These are phyloP conservation scores for Stomorhina lunata DNA, from an alignment of 2,888 invertebrate genomes.

Conservation along the genomic window DNA sequence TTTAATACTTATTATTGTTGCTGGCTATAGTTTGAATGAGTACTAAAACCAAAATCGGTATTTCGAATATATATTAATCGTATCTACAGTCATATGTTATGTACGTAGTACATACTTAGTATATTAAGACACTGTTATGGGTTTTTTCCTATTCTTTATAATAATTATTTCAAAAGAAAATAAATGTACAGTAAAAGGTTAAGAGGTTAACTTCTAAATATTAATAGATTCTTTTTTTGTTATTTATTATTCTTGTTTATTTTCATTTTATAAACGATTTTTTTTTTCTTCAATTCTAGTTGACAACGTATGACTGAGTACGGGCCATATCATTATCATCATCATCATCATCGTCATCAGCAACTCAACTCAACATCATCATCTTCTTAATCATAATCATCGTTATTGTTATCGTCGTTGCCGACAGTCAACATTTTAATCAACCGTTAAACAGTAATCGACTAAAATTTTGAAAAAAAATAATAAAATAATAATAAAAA, in stretches of 20 bases:
- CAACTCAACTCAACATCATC: no score
- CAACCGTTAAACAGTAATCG: slow-evolving; percentile 45
- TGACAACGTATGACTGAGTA: slow-evolving; percentile 60
- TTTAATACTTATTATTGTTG: slow-evolving; percentile 12
- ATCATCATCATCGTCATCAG: slow-evolving; percentile 5
- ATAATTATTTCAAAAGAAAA: slow-evolving; percentile 57
- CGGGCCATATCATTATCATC: slow-evolving; percentile 50
- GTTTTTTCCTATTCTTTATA: slow-evolving; percentile 39
- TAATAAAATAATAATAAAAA: slow-evolving; percentile 9
- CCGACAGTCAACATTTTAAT: not conserved
- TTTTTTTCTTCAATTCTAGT: slow-evolving; percentile 45
- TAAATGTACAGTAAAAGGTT: slow-evolving; percentile 69
- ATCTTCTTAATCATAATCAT: slow-evolving; percentile 22
- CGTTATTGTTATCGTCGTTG: not conserved
- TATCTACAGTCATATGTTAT: no score
- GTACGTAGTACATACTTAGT: slow-evolving; percentile 21
- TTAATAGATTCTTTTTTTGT: slow-evolving; percentile 75
- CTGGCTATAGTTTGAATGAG: slow-evolving; percentile 25
- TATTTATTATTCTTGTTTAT: slow-evolving; percentile 66
- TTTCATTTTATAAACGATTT: slow-evolving; percentile 48
- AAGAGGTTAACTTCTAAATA: slow-evolving; percentile 79
- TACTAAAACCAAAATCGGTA: slow-evolving; percentile 31
- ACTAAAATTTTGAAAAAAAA: slow-evolving; percentile 40
- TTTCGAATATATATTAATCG: no score
- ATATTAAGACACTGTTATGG: slow-evolving; percentile 38